Evolutionary conservation across 2,888 invertebrate species (phyloP).

Genomic region (Dryococelus australis): DNA sequence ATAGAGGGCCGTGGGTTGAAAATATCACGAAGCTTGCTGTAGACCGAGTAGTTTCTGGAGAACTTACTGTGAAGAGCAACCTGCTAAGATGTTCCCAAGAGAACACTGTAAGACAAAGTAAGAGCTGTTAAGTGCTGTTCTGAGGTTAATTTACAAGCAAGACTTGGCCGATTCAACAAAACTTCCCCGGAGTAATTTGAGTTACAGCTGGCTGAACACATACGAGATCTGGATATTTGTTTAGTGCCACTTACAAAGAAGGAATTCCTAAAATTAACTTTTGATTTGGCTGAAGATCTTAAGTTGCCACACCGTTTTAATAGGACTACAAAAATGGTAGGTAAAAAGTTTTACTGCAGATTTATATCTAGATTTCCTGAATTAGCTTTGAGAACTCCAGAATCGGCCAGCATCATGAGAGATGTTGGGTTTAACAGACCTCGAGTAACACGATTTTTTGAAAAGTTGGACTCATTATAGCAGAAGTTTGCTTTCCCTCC

Average conservation of each 20-base stretch:
- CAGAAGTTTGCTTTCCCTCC: conserved; percentile 38
- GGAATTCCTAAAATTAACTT: conserved; percentile 44
- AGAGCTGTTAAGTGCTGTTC: background rate
- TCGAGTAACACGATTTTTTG: conserved; percentile 43
- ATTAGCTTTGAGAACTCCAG: conserved; percentile 35
- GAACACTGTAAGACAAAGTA: conserved; percentile 22
- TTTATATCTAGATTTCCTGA: too few relatives aligned
- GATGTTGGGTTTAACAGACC: conserved; percentile 12
- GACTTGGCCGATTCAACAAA: conserved; percentile 21
- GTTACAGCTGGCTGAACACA: conserved; percentile 20
- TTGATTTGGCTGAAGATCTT: conserved; percentile 41
- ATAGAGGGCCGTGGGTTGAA: background rate
- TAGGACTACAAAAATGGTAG: conserved; percentile 41
- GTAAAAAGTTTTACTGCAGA: conserved; percentile 43
- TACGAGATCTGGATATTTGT: conserved; percentile 35
- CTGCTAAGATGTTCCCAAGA: conserved; percentile 13
- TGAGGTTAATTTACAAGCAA: conserved; percentile 11
- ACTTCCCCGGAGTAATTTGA: background rate
- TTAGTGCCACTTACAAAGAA: conserved; percentile 37
- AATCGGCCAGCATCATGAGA: conserved; percentile 37
- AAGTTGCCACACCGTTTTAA: conserved; percentile 45
- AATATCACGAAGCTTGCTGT: conserved; percentile 18
- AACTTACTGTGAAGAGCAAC: background rate
- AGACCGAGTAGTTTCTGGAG: conserved; percentile 2
- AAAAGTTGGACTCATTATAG: conserved; percentile 34